Percentiles rank a stretch among this genome's conserved stretches.
phyloP scores from a whole-genome alignment of 2,888 invertebrate genomes.

The Drosophila lutescens region DNA sequence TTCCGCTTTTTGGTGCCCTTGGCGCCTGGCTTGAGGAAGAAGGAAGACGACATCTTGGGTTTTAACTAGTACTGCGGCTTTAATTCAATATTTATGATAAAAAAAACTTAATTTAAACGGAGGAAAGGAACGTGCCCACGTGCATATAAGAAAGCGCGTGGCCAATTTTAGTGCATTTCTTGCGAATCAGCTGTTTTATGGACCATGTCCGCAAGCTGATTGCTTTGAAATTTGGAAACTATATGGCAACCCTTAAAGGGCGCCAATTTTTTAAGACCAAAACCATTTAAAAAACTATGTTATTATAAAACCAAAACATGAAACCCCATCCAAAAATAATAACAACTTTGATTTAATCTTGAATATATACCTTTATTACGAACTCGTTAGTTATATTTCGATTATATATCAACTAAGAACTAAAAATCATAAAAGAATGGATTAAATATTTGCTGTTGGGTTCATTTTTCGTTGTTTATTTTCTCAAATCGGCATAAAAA shows the following conservation, averaged over 20 bases:
- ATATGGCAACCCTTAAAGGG: not conserved
- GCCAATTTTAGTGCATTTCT: conserved; percentile 18
- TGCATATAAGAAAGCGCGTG: conserved; percentile 30
- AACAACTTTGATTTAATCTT: not conserved
- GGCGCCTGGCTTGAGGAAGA: conserved; percentile 86
- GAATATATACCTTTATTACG: conserved; percentile 51
- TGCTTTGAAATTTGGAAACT: not conserved
- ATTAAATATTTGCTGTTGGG: conserved; percentile 21
- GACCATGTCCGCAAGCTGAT: not conserved
- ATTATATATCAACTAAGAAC: conserved; percentile 22
- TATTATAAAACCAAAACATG: too few relatives aligned
- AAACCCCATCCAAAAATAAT: not conserved
- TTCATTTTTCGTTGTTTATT: conserved; percentile 55
- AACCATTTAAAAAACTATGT: too few relatives aligned
- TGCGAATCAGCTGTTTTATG: conserved; percentile 18
- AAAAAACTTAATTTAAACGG: conserved; percentile 29
- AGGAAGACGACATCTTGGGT: conserved; percentile 85
- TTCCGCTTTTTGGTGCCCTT: conserved; percentile 86
- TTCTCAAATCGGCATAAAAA: conserved; percentile 21
- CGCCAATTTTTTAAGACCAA: not conserved
- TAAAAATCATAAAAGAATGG: conserved; percentile 15
- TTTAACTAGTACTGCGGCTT: not conserved
- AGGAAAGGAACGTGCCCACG: conserved; percentile 36
- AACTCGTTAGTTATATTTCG: conserved; percentile 12
- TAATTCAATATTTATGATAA: conserved; percentile 28